Conservation (phyloP, 2,797 vertebrate species). For the Malacoctenus gilli region DNA sequence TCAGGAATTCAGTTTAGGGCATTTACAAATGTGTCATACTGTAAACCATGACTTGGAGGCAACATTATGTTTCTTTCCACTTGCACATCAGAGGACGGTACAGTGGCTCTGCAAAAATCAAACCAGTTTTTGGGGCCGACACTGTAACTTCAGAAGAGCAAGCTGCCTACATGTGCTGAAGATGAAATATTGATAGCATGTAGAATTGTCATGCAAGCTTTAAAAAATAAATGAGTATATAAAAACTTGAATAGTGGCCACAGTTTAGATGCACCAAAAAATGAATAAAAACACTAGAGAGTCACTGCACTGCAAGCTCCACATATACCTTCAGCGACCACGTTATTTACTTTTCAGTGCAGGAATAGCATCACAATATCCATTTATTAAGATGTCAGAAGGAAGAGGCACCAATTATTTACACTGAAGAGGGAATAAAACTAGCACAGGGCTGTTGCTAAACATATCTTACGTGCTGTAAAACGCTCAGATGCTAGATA, state of each 20-base stretch:
- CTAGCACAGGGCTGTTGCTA: slow-evolving; percentile 25
- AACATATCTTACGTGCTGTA: slow-evolving; percentile 31
- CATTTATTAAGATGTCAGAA: slow-evolving; percentile 13
- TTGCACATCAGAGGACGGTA: slow-evolving; percentile 7
- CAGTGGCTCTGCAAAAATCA: slow-evolving; percentile 15
- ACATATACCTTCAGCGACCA: neutral
- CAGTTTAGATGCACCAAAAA: slow-evolving; percentile 20
- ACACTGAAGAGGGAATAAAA: slow-evolving; percentile 32
- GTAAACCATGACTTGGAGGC: slow-evolving; percentile 55
- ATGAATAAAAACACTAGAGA: neutral
- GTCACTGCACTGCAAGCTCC: neutral
- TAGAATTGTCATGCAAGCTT: slow-evolving; percentile 44
- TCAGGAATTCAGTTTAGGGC: slow-evolving; percentile 77
- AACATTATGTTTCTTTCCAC: slow-evolving; percentile 36
- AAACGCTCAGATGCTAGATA: slow-evolving; percentile 19
- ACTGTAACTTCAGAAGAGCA: slow-evolving; percentile 29
- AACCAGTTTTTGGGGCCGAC: slow-evolving; percentile 35
- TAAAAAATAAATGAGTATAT: slow-evolving; percentile 54
- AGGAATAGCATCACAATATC: slow-evolving; percentile 2
- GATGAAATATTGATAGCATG: slow-evolving; percentile 61
- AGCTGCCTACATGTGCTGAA: slow-evolving; percentile 32
- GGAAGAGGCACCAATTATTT: slow-evolving; percentile 35
- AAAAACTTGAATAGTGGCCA: slow-evolving; percentile 24
- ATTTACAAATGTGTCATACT: slow-evolving; percentile 69
- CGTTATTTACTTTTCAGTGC: neutral